Conservation (phyloP, 2,797 vertebrate species). For the Antrozous pallidus region DNA sequence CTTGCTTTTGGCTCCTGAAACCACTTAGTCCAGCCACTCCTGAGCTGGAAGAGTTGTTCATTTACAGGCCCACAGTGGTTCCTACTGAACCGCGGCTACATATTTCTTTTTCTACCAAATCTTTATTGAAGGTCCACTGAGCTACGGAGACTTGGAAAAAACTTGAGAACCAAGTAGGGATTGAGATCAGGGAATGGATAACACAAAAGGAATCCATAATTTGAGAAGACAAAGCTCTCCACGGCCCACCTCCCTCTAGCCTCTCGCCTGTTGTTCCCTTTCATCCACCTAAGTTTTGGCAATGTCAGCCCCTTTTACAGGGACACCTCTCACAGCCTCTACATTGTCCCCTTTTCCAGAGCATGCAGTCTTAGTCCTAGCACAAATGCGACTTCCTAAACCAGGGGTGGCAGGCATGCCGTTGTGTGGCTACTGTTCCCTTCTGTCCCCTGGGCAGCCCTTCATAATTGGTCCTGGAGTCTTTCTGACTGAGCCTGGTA, state of each 20-base stretch:
- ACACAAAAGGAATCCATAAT: background rate
- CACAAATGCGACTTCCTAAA: background rate
- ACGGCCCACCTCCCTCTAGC: rapidly evolving
- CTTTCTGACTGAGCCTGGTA: background rate
- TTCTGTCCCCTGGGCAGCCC: background rate
- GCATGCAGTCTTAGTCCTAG: background rate
- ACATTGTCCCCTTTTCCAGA: background rate
- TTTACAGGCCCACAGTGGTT: background rate
- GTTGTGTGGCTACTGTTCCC: background rate
- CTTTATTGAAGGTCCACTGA: background rate
- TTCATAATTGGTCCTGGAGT: background rate
- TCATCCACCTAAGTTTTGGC: background rate
- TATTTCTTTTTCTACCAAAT: background rate
- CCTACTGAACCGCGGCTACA: background rate
- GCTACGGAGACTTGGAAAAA: background rate
- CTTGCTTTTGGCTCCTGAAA: background rate
- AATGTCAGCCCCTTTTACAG: background rate
- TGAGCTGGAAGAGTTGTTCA: background rate
- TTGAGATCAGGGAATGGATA: background rate
- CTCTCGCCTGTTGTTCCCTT: rapidly evolving
- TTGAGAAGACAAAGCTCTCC: background rate
- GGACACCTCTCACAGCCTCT: background rate
- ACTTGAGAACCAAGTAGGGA: background rate
- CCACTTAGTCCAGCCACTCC: background rate
- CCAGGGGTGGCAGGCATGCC: background rate